These are phyloP conservation scores for Perca schrenkii DNA, from an alignment of 2,113 vertebrate genomes.

Conservation along the genomic window DNA sequence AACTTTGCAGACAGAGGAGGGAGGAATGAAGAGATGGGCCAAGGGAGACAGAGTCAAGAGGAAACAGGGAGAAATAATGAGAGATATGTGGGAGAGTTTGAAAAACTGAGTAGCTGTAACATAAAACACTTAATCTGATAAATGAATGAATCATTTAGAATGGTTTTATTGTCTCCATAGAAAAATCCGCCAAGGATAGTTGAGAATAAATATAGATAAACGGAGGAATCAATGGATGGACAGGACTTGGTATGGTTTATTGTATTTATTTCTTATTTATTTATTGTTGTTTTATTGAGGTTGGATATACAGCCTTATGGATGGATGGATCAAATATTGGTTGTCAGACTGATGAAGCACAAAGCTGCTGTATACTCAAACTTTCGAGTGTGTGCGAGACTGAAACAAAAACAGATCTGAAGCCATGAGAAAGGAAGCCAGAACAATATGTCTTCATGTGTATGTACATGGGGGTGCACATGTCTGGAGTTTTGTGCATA, in stretches of 20 bases:
- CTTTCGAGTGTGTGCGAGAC: slow-evolving; percentile 34
- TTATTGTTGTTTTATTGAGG: not conserved
- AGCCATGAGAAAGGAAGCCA: slow-evolving; percentile 37
- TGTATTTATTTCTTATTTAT: not conserved
- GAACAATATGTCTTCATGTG: slow-evolving; percentile 64
- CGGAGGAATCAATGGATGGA: not conserved
- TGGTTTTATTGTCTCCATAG: not conserved
- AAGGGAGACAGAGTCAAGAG: slow-evolving; percentile 5
- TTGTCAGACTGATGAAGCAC: slow-evolving; percentile 24
- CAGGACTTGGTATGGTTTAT: not conserved
- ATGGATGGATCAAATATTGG: not conserved
- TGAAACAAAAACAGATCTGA: slow-evolving; percentile 55
- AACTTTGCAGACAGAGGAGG: not conserved
- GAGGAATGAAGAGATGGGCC: slow-evolving; percentile 21
- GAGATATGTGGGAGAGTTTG: not conserved
- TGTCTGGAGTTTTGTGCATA: slow-evolving; percentile 44
- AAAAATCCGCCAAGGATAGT: not conserved
- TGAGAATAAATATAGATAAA: slow-evolving; percentile 10
- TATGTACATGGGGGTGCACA: slow-evolving; percentile 45
- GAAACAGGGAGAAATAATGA: slow-evolving; percentile 8
- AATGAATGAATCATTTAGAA: slow-evolving; percentile 21
- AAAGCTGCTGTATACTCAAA: not conserved
- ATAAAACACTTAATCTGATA: not conserved
- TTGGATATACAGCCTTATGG: not conserved
- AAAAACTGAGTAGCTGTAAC: not conserved